A percentile compares a stretch with the other conserved stretches of the same genome.
Evolutionary conservation across 2,113 vertebrate species (phyloP).

Genomic region (Rhizomys pruinosus): DNA sequence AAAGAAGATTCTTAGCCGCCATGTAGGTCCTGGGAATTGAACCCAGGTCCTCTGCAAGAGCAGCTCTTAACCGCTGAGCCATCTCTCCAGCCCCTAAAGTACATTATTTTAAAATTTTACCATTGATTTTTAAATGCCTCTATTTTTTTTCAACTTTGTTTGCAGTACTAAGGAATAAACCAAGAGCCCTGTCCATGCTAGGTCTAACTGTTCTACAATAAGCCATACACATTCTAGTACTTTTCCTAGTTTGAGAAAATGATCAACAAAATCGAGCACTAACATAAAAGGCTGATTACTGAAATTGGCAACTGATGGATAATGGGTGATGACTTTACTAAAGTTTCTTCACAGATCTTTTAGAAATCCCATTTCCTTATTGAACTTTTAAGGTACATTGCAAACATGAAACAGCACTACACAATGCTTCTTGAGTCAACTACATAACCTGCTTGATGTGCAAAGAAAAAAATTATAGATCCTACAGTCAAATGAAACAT

Average conservation of each 20-base stretch:
- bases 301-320: conserved; percentile 51
- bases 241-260: conserved; percentile 52
- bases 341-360: conserved; percentile 56
- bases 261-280: not conserved
- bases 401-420: conserved; percentile 18
- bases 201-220: not conserved
- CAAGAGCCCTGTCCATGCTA: not conserved
- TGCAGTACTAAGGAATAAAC: not conserved
- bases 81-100: too few species aligned
- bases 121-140: not conserved
- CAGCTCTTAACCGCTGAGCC: too few species aligned
- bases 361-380: conserved; percentile 27
- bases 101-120: conserved; percentile 62
- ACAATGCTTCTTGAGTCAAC: conserved; percentile 10
- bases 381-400: not conserved
- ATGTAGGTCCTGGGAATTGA: too few species aligned
- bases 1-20: too few species aligned
- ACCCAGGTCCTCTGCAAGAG: too few species aligned
- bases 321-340: conserved; percentile 47
- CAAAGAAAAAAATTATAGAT: conserved; percentile 22
- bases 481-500: not conserved
- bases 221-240: not conserved
- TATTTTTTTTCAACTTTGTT: conserved; percentile 13
- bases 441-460: not conserved
- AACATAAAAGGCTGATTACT: conserved; percentile 37